A percentile compares a stretch with the other conserved stretches of the same genome.
Evolutionary conservation across 2,797 vertebrate species (phyloP).

Genomic region (Danio choprae): DNA sequence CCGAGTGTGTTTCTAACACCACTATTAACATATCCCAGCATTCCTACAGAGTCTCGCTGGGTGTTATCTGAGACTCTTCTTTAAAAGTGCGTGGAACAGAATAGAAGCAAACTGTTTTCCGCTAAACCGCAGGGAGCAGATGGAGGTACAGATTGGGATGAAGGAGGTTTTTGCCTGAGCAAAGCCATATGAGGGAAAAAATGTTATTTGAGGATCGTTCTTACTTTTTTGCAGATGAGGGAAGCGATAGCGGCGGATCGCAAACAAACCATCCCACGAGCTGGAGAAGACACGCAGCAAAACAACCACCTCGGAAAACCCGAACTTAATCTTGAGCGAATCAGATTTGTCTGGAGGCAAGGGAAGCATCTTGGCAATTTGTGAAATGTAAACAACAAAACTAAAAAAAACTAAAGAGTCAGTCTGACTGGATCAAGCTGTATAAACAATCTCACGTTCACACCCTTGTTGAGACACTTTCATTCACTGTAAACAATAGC

Average conservation of each 20-base stretch:
- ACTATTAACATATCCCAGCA: conserved; percentile 36
- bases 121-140: conserved; percentile 73
- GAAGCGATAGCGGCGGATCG: conserved; percentile 50
- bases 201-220: conserved; percentile 66
- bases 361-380: conserved; percentile 24
- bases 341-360: conserved; percentile 1
- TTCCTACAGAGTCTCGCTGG: conserved; percentile 29
- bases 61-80: conserved; percentile 34
- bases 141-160: conserved; percentile 76
- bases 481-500: conserved; percentile 19
- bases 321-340: background rate
- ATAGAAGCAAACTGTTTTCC: conserved; percentile 51
- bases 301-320: conserved; percentile 5
- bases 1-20: conserved; percentile 32
- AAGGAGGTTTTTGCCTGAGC: conserved; percentile 67
- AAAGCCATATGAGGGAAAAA: conserved; percentile 70
- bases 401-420: background rate
- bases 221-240: conserved; percentile 60
- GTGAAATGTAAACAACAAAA: conserved; percentile 44
- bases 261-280: conserved; percentile 61
- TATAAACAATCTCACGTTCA: conserved; percentile 35
- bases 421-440: conserved; percentile 12
- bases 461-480: conserved; percentile 30
- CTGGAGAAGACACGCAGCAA: background rate
- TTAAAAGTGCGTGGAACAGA: conserved; percentile 61